Evolutionary conservation across 2,888 invertebrate species (phyloP), one percentile per base, ranked within the genome.

Genomic region (Alsophila aescularia): DNA sequence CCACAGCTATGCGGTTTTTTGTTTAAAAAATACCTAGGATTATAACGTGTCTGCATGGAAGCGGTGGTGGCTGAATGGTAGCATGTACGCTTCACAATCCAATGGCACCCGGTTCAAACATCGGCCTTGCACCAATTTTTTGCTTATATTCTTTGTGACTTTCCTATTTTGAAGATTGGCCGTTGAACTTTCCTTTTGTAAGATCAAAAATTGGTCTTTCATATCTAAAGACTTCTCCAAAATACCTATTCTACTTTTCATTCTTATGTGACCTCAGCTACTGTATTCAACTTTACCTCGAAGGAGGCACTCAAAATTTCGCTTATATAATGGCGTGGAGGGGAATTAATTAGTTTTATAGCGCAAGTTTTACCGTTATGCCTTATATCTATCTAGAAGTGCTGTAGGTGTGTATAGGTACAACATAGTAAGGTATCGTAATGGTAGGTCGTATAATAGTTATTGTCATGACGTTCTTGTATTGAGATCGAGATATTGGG

Each of bases 221-320:
- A n/a, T n/a, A n/a, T n/a, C n/a, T n/a, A n/a, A n/a, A n/a, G n/a
- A n/a, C n/a, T 18, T 6, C 27, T 2, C 2, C 27, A 27, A 6
- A 27, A 8, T 27, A 27, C 9, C 7, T 27, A 8, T 6, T 27
- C 9, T 27, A 27, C 2, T 18, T 18, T 18, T 18, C 2, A 5
- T 18, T 18, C 2, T 18, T 4, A 2, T 16, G 6, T 14, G 10
- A 48, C 16, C 15, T 52, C 24, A 21, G 32, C 21, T 45, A 37
- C 55, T 56, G 55, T 1, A n/a, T 5, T 10, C 6, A 10, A 45
- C 21, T 16, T 32, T 24, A 32, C 9, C 15, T 13, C 31, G 74
- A 75, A 73, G 79, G 60, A 64, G 67, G 74, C 79, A 77, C 79
- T 82, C 79, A 79, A 80, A 82, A 76, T 80, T 81, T 77, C 76